A percentile compares a stretch with the other conserved stretches of the same genome.
These are phyloP conservation scores for Mythimna albipuncta DNA, from an alignment of 2,888 invertebrate species.

Conservation along the genomic window DNA sequence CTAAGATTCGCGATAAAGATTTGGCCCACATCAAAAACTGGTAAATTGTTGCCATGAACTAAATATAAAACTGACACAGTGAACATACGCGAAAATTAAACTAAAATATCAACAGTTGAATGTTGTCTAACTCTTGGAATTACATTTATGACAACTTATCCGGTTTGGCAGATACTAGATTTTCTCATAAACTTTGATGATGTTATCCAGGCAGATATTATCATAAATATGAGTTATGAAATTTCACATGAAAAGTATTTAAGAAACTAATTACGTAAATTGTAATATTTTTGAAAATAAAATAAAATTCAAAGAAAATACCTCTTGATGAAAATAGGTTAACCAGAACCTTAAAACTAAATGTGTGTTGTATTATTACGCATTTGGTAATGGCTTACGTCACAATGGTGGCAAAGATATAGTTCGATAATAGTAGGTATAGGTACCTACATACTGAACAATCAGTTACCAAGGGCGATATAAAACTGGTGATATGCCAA, in stretches of 20 bases:
- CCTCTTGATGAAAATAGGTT: neutral
- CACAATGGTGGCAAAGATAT: conserved; percentile 39
- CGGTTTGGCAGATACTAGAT: conserved; percentile 26
- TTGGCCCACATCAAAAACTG: conserved; percentile 67
- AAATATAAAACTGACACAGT: conserved; percentile 56
- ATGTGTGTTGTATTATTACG: neutral
- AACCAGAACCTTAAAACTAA: neutral
- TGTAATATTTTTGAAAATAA: neutral
- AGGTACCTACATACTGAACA: conserved; percentile 33
- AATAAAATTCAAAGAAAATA: neutral
- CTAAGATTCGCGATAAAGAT: conserved; percentile 68
- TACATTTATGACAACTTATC: conserved; percentile 38
- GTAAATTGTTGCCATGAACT: conserved; percentile 60
- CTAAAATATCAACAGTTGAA: conserved; percentile 21
- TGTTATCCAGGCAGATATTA: conserved; percentile 14
- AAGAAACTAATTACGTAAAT: neutral
- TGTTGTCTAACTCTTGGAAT: conserved; percentile 28
- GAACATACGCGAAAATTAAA: conserved; percentile 23
- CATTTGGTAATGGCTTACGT: conserved; percentile 42
- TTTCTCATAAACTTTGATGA: conserved; percentile 35
- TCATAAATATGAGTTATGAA: conserved; percentile 27
- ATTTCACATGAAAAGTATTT: neutral
- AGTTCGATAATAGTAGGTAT: conserved; percentile 44
- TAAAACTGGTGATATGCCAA: conserved; percentile 65
- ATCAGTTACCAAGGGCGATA: conserved; percentile 60